These are phyloP conservation scores for Adela reaumurella DNA, from an alignment of 2,888 invertebrate species.

Conservation along the genomic window DNA sequence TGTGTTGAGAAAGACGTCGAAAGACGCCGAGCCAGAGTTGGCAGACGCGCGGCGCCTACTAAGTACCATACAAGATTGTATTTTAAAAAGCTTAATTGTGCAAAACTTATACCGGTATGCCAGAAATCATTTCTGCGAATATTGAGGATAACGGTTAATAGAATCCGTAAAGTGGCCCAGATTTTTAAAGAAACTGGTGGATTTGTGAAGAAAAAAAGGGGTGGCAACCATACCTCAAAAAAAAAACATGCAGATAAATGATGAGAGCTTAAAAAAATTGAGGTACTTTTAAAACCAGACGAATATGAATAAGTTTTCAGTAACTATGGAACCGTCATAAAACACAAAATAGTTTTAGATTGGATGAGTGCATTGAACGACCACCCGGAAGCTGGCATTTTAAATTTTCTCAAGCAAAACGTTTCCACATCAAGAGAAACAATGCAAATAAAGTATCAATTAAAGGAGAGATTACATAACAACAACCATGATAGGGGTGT, in stretches of 20 bases:
- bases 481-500: no score
- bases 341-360: not conserved
- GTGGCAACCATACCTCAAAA: slow-evolving; percentile 2
- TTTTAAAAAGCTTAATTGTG: slow-evolving; percentile 2
- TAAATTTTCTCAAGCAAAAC: slow-evolving; percentile 1
- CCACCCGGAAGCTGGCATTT: slow-evolving; percentile 6
- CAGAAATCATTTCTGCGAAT: slow-evolving; percentile 2
- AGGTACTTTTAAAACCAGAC: slow-evolving; percentile 1
- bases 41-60: not conserved
- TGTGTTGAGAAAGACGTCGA: no score
- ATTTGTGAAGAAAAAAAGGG: slow-evolving; percentile 2
- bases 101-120: slow-evolving; percentile 2
- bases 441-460: no score
- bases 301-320: not conserved
- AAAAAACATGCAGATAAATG: slow-evolving; percentile 2
- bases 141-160: slow-evolving; percentile 2
- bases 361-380: slow-evolving; percentile 1
- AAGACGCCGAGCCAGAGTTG: not conserved
- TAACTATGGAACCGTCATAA: no score
- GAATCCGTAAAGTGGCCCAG: slow-evolving; percentile 1
- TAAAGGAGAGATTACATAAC: no score
- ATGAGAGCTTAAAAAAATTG: no score
- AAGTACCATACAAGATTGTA: slow-evolving; percentile 3
- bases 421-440: no score
- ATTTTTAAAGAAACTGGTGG: slow-evolving; percentile 3